Evolutionary conservation across 2,113 vertebrate species (phyloP).

Genomic region (Apaloderma vittatum): DNA sequence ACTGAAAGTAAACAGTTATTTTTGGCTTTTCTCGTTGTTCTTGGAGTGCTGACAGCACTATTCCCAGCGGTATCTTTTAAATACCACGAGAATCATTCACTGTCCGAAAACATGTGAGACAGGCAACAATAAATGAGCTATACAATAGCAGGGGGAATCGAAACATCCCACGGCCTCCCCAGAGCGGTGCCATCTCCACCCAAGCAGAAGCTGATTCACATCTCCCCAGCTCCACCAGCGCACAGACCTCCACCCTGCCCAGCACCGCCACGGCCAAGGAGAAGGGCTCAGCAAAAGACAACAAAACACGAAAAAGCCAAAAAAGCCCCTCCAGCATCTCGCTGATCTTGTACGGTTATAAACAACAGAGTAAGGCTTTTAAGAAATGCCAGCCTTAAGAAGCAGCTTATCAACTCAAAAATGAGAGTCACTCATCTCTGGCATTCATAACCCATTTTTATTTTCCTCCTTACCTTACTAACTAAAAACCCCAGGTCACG

Average conservation of each 20-base stretch:
- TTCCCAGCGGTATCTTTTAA: slow-evolving; percentile 57
- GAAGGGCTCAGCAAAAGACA: neutral
- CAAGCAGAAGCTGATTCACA: neutral
- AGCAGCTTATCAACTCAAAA: neutral
- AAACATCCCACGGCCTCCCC: neutral
- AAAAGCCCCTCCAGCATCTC: neutral
- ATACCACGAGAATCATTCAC: neutral
- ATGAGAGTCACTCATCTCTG: neutral
- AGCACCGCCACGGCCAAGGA: neutral
- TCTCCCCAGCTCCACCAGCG: neutral
- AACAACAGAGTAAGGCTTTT: neutral
- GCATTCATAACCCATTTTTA: neutral
- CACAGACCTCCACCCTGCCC: neutral
- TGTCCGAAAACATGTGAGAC: slow-evolving; percentile 37
- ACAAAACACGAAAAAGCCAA: neutral
- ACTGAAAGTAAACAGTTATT: slow-evolving; percentile 58
- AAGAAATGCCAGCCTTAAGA: neutral
- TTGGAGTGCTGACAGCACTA: slow-evolving; percentile 66
- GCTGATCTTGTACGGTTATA: neutral
- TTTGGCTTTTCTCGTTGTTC: slow-evolving; percentile 41
- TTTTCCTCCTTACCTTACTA: neutral
- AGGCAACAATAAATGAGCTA: slow-evolving; percentile 4
- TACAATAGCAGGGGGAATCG: slow-evolving; percentile 5
- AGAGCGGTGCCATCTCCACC: neutral
- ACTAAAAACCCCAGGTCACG: neutral